Base-by-base conservation (phyloP, 2,888 invertebrate species). In the Diabrotica balteata region DNA sequence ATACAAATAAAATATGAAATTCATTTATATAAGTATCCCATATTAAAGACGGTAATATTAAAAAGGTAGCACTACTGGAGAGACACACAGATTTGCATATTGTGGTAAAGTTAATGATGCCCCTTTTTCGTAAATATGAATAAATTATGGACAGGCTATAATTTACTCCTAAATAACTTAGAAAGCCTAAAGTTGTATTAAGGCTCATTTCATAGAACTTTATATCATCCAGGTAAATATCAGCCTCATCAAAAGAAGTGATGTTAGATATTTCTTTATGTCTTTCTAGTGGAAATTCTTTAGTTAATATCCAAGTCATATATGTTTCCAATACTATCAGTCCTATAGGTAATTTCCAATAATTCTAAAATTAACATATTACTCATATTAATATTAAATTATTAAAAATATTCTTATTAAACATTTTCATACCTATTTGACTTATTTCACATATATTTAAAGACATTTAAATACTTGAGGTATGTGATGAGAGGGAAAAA, bases 251-350 rank as follows among this genome's bases (percentile, higher is more conserved):
- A 57, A 80, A 69, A 64, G 71, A 68, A 45, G 76, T 72, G 71
- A 77, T 73, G 8, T 74, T 73, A 50, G 73, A 71, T 51, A 64
- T 51, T 17, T 63, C 63, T 51, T 43, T 63, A n/a, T 10, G 10
- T 55, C 46, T 63, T 51, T 76, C 75, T 10, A 63, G 45, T 54
- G 63, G 49, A 60, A 61, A 53, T 62, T 66, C 63, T 70, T 67
- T 68, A 59, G 69, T 53, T 58, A 72, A 50, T 82, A 84, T 80
- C 90, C 92, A 93, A 60, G 90, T 86, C 17, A 90, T 89, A 80
- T 94, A 95, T 0, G 95, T 92, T 84, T 96, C 95, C 78, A 94
- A 86, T 73, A 96, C 85, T 70, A 93, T 85, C 55, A 95, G 85
- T 42, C 96, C 88, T 9, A 95, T 86, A 8, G 91, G 88, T 54